A percentile compares a stretch with the other conserved stretches of the same genome.
phyloP scores from a whole-genome alignment of 2,797 vertebrate species.

The Geotria australis region DNA sequence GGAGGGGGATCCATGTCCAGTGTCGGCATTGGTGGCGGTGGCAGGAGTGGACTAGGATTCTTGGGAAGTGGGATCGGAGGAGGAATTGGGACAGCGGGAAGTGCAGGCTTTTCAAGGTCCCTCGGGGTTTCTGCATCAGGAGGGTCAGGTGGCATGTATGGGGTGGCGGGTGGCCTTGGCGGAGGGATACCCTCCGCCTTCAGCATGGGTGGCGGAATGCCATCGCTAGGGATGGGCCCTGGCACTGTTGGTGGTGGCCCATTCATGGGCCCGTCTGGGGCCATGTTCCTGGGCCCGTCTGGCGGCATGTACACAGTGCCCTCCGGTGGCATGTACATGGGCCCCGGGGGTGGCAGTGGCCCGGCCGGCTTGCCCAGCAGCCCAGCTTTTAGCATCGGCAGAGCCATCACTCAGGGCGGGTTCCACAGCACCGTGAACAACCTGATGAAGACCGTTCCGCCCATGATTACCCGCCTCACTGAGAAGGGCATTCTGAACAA shows the following conservation, averaged over 20 bases:
- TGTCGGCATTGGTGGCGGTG: background rate
- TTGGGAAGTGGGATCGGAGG: constrained; percentile 1
- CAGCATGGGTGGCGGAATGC: too few relatives aligned
- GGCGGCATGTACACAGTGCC: too few relatives aligned
- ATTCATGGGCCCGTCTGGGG: too few relatives aligned
- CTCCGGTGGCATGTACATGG: background rate
- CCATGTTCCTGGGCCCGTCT: too few relatives aligned
- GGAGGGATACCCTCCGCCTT: too few relatives aligned
- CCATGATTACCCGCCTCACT: constrained; percentile 8
- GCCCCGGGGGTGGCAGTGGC: background rate
- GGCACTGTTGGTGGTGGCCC: too few relatives aligned
- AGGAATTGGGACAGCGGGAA: background rate
- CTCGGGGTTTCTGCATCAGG: too few relatives aligned
- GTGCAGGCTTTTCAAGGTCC: too few relatives aligned
- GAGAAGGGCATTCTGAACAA: constrained; percentile 11
- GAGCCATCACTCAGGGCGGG: constrained; percentile 8
- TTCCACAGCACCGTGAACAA: too few relatives aligned
- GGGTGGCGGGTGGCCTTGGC: too few relatives aligned
- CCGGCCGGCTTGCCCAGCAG: constrained; percentile 5
- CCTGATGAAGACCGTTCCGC: constrained; percentile 3
- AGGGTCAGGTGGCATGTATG: too few relatives aligned
- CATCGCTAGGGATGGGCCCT: too few relatives aligned
- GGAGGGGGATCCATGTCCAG: background rate
- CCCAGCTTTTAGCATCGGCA: constrained; percentile 12
- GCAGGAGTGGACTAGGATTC: constrained; percentile 3